Base-by-base conservation (phyloP, 2,797 vertebrate species). In the Alca torda region DNA sequence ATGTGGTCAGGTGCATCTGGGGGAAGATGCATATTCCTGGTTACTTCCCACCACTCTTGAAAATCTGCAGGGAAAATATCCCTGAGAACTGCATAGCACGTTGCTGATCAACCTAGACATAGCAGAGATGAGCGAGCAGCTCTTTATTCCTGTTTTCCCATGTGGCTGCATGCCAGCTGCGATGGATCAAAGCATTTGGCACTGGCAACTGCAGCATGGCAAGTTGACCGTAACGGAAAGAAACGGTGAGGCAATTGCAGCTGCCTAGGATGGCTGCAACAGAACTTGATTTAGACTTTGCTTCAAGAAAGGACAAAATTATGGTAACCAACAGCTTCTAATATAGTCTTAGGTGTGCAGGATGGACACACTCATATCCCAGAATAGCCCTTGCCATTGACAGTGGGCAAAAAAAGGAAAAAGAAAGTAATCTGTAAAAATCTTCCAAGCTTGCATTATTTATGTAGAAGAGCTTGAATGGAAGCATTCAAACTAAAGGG, bases 381-480 rank as follows among this genome's bases (percentile, higher is more conserved):
- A 35, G 35, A 83, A 48, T 5, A 80, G 5, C 4, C 11, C 19
- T 70, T 76, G 20, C 21, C 20, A 35, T 33, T 69, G 67, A 51
- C 1, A 1, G 4, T 37, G 21, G 30, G 9, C 0, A 39, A 12
- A 77, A 50, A 21, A 16, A 48, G 3, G 17, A 8, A 17, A 24
- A 37, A 33, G n/a, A 82, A 63, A 25, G 2, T 8, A 25, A 46
- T 48, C 24, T 24, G 8, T 33, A 77, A 80, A 50, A 2, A 48
- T 67, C 23, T 92, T 67, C 48, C 31, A 78, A 51, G 13, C 0
- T 3, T 79, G 13, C 0, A 0, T 45, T 43, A 80, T 46, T 74
- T 57, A 65, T 35, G 11, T 56, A 60, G 70, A 81, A 70, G 9
- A 69, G 25, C 48, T 72, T 87, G 41, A 89, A 59, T 13, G 15